A percentile compares a stretch with the other conserved stretches of the same genome.
Conservation (phyloP, 2,113 vertebrate species). For the Axis porcinus region DNA sequence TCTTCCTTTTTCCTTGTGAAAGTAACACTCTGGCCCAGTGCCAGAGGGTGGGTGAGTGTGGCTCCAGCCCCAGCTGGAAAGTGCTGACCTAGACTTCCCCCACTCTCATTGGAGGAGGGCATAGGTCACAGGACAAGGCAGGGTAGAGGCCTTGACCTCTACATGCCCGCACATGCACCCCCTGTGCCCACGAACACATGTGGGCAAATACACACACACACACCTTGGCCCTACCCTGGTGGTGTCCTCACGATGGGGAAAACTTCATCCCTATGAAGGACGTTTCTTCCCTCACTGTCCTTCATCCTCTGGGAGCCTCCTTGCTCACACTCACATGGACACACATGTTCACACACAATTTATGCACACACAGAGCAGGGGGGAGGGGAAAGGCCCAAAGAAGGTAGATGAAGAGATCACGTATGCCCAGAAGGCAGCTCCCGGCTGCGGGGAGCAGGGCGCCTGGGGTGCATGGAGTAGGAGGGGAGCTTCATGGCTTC, state of each 20-base stretch:
- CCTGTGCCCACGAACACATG: background rate
- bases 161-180: background rate
- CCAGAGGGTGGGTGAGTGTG: fast-evolving
- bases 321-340: background rate
- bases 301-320: background rate
- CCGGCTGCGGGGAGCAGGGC: conserved; percentile 66
- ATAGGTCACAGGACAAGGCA: background rate
- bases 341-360: fast-evolving
- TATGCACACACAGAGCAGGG: background rate
- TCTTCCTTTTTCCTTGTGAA: background rate
- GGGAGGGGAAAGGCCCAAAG: background rate
- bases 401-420: conserved; percentile 31
- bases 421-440: conserved; percentile 51
- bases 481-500: conserved; percentile 79
- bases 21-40: background rate
- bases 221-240: background rate
- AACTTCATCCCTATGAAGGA: background rate
- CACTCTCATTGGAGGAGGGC: background rate
- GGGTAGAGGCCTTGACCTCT: background rate
- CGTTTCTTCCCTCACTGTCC: background rate
- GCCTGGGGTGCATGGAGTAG: conserved; percentile 88
- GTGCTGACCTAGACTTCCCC: background rate
- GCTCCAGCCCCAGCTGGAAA: background rate
- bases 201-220: background rate
- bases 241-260: background rate